Evolutionary conservation across 2,113 vertebrate genomes (phyloP), one percentile per base, ranked within the genome.

Genomic region (Podarcis muralis): DNA sequence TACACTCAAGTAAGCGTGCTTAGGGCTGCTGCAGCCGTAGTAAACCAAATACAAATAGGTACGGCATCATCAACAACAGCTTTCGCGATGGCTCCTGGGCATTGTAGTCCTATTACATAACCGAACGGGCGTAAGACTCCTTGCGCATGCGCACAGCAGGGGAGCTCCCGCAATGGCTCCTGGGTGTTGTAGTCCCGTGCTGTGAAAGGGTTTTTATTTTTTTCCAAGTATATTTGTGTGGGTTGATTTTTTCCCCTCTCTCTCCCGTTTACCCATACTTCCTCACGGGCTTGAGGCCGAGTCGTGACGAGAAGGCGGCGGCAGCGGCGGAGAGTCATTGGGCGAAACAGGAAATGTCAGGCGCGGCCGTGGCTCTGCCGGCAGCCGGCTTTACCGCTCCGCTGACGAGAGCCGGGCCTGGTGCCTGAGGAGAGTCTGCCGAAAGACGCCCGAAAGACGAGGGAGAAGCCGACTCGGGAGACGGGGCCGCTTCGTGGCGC

Each of bases 181-280:
- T 87, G 86, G 86, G 48, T 18, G 25, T 25, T 81, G 86, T 72
- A 81, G 86, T 87, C 43, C 71, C 4, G 1, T 7, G 2, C 5
- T 18, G 13, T 13, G 37, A 68, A 23, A 35, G 37, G 22, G 22
- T 27, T 2, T 32, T 32, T 30, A 3, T 16, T 4, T 37, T 68
- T 43, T 43, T 15, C 6, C 3, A 23, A 8, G 8, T 23, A 22
- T 22, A 6, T 20, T 32, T 3, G 15, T 11, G 57, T 11, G 16
- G 53, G 78, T 62, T 32, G 53, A 25, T 4, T 59, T 15, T 4
- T 18, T 48, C 43, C 43, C 1, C 40, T 48, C 9, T 53, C 48
- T 53, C 48, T 53, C 48, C 48, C 48, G 48, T 18, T 43, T 84
- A 66, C 90, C 88, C 93, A 91, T 66, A 20, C 30, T 81, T 0